These are phyloP conservation scores for Drosophila micromelanica DNA, from an alignment of 1,140 invertebrate genomes.

Conservation along the genomic window DNA sequence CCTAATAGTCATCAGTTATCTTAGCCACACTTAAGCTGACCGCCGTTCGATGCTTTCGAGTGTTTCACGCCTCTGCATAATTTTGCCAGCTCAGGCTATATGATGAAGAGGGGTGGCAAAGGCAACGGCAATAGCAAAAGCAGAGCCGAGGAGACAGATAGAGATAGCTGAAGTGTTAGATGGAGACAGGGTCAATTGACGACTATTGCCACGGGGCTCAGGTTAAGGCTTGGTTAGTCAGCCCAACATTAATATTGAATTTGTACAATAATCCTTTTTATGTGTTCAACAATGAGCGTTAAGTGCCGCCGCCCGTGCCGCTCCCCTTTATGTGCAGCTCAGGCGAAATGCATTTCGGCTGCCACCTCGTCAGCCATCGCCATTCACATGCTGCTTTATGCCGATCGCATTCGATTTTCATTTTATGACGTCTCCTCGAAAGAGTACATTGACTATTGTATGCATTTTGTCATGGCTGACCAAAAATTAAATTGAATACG, in stretches of 20 bases:
- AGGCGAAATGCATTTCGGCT: constrained; percentile 43
- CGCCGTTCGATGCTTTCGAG: constrained; percentile 39
- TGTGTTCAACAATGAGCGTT: constrained; percentile 74
- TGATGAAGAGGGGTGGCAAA: background rate
- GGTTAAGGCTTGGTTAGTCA: constrained; percentile 18
- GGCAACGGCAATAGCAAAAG: background rate
- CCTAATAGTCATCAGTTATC: constrained; percentile 44
- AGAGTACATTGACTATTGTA: background rate
- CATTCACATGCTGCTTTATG: constrained; percentile 42
- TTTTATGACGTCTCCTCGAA: background rate
- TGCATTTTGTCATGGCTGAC: background rate
- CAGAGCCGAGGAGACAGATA: background rate
- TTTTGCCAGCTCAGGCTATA: constrained; percentile 65
- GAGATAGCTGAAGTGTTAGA: constrained; percentile 1
- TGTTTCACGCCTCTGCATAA: constrained; percentile 77
- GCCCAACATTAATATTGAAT: constrained; percentile 76
- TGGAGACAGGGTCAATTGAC: constrained; percentile 5
- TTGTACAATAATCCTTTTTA: constrained; percentile 82
- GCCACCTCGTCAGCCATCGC: constrained; percentile 31
- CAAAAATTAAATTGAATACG: no score
- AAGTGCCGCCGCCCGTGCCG: constrained; percentile 63
- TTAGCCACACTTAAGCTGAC: constrained; percentile 73
- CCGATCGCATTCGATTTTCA: constrained; percentile 50
- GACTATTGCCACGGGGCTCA: constrained; percentile 5
- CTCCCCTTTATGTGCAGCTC: constrained; percentile 58